Conservation (phyloP, 1,140 invertebrate genomes). For the Macrocentrus cingulum region DNA sequence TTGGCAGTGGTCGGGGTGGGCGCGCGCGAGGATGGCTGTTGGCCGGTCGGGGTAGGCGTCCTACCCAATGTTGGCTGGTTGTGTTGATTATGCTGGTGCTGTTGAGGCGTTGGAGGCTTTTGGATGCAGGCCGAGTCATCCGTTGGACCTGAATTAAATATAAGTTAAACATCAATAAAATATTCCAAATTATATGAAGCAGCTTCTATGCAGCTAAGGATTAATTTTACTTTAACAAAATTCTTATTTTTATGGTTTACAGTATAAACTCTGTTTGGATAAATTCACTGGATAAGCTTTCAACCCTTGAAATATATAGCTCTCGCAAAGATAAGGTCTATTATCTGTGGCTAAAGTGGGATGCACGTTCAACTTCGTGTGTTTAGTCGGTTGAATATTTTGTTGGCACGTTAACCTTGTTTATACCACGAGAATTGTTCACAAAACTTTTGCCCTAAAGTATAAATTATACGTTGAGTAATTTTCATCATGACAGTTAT, state of each 20-base stretch:
- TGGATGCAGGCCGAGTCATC: constrained; percentile 42
- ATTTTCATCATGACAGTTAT: no score
- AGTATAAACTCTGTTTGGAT: no score
- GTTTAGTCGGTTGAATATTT: constrained; percentile 7
- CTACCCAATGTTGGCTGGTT: constrained; percentile 33
- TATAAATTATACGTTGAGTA: neutral
- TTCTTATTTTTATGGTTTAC: no score
- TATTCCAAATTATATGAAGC: no score
- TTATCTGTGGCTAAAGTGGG: no score
- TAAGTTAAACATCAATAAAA: neutral
- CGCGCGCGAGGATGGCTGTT: constrained; percentile 32
- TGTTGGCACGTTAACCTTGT: constrained; percentile 1
- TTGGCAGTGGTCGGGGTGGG: constrained; percentile 46
- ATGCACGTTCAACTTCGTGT: no score
- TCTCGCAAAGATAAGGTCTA: constrained; percentile 7
- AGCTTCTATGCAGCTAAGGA: no score
- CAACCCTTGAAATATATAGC: constrained; percentile 10
- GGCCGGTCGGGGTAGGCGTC: constrained; percentile 27
- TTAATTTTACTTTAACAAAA: no score
- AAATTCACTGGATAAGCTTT: no score
- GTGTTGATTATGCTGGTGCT: constrained; percentile 37
- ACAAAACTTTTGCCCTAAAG: constrained; percentile 4
- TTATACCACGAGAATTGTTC: neutral
- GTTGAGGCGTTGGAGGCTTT: constrained; percentile 50
- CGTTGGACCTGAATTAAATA: constrained; percentile 25